These are phyloP conservation scores for Ovis canadensis DNA, from an alignment of 2,113 vertebrate genomes.

Conservation along the genomic window DNA sequence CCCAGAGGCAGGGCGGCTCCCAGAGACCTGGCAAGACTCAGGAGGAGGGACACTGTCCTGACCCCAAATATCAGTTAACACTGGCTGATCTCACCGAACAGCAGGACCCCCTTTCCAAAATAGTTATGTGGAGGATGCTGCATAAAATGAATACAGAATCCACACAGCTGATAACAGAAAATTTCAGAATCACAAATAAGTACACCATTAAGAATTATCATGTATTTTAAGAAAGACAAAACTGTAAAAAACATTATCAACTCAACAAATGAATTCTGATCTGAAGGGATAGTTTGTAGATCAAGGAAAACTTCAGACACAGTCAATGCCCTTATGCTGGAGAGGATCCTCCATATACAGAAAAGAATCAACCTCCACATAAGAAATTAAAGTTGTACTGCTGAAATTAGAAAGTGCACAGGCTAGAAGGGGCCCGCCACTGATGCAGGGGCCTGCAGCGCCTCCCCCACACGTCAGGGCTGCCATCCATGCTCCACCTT, in stretches of 20 bases:
- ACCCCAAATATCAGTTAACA: background rate
- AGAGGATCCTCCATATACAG: background rate
- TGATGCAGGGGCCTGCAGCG: background rate
- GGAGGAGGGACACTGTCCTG: background rate
- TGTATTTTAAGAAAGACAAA: background rate
- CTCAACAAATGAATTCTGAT: background rate
- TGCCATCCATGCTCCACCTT: background rate
- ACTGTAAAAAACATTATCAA: background rate
- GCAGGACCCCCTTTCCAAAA: background rate
- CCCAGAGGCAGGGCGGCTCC: background rate
- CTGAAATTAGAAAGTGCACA: background rate
- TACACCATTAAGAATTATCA: background rate
- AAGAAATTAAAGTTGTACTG: background rate
- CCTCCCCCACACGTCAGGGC: accelerated
- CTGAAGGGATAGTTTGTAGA: background rate
- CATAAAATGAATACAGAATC: background rate
- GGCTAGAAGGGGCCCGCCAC: background rate
- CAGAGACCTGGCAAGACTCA: background rate
- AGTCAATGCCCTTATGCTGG: background rate
- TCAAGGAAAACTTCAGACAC: background rate
- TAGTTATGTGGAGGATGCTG: background rate
- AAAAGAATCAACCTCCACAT: background rate
- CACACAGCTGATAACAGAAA: background rate
- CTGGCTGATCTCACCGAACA: background rate
- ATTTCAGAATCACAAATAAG: background rate